Base-by-base conservation (phyloP, 2,113 vertebrate genomes). In the Nycticebus coucang region DNA sequence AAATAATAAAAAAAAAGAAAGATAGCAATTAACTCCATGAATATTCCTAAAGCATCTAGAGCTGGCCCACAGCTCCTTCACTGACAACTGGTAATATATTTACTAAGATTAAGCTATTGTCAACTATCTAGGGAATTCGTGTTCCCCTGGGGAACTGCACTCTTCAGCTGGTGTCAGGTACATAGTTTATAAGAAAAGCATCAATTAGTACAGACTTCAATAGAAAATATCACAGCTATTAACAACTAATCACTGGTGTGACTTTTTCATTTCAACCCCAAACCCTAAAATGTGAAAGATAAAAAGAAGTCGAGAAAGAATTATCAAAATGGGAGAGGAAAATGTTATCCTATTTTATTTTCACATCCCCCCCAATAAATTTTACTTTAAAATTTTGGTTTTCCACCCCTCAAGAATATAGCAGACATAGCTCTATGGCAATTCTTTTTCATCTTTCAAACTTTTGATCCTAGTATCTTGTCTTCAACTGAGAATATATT, bases 51-150 rank as follows among this genome's bases (percentile, higher is more conserved):
- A 92, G 66, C 53, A 82, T 55, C 50, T 79, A 17, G 21, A 35
- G 10, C 30, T 81, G 45, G 12, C n/a, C 78, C 80, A 71, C 9
- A 37, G 41, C 35, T 95, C 18, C 72, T 60, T 64, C 12, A 84
- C 53, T 79, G 50, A 89, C 84, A 92, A 66, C 45, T 64, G 45
- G 21, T 72, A 96, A 62, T 64, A 35, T 95, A 88, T 90, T 94
- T 94, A 93, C 90, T 28, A 88, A 86, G 59, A 71, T n/a, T 62
- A 30, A 72, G 45, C 17, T 89, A 59, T 68, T 92, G 88, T 26
- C 68, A 83, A 15, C n/a, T 55, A n/a, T 28, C 74, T 37, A 86
- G 93, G 93, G 69, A 93, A 85, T 75, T 82, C 45, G 53, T 50
- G 50, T 50, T 81, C 37, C 77, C 80, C 74, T 5, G 45, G 74